Evolutionary conservation across 1,140 invertebrate species (phyloP).

Genomic region (Drosophila lowei): DNA sequence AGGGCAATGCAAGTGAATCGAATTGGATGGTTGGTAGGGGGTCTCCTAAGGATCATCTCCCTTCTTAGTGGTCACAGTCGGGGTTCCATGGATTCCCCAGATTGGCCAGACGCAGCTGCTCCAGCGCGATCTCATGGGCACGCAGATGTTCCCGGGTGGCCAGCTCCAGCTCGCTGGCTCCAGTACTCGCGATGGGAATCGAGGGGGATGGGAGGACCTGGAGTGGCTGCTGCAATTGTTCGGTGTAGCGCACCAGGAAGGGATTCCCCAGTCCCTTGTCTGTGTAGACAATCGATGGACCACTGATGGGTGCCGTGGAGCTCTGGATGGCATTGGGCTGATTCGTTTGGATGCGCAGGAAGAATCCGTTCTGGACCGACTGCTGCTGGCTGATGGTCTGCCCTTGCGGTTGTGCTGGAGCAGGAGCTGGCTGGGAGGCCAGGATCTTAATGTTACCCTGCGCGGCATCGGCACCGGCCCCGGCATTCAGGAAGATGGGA

Average conservation of each 20-base stretch:
- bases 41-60: slow-evolving; percentile 8
- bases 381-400: slow-evolving; percentile 53
- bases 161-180: slow-evolving; percentile 55
- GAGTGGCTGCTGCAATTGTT: slow-evolving; percentile 18
- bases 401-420: slow-evolving; percentile 16
- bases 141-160: slow-evolving; percentile 72
- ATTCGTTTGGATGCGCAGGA: slow-evolving; percentile 62
- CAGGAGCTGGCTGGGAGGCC: slow-evolving; percentile 13
- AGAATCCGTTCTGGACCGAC: slow-evolving; percentile 71
- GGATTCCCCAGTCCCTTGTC: slow-evolving; percentile 49
- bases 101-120: slow-evolving; percentile 76
- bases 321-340: slow-evolving; percentile 18
- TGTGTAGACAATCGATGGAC: slow-evolving; percentile 11
- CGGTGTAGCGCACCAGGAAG: slow-evolving; percentile 61
- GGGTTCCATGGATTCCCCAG: slow-evolving; percentile 45
- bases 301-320: background rate
- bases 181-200: no score
- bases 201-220: background rate
- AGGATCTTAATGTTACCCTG: slow-evolving; percentile 27
- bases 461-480: slow-evolving; percentile 2
- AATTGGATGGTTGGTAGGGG: slow-evolving; percentile 15
- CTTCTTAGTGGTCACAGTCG: slow-evolving; percentile 35
- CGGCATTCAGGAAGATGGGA: slow-evolving; percentile 3
- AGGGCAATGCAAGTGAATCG: slow-evolving; percentile 56
- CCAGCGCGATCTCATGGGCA: slow-evolving; percentile 73